Evolutionary conservation across 2,797 vertebrate genomes (phyloP).

Genomic region (Crenuchus spilurus): DNA sequence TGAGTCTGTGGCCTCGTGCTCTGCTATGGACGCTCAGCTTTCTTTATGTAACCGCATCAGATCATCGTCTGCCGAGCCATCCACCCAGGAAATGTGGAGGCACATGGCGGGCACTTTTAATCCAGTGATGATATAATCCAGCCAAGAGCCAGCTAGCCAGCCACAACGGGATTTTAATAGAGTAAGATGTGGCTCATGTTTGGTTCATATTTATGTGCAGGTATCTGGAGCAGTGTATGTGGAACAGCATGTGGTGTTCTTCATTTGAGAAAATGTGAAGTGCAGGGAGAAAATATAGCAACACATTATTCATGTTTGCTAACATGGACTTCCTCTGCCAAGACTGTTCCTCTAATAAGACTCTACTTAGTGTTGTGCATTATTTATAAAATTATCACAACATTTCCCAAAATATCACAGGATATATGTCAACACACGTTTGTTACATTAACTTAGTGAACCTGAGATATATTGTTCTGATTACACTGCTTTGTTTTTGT

Average conservation of each 20-base stretch:
- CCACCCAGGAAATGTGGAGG: conserved; percentile 7
- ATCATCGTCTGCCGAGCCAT: conserved; percentile 18
- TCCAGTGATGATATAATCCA: conserved; percentile 31
- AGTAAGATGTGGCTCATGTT: not conserved
- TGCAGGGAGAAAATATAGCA: too few relatives aligned
- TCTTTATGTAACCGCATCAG: conserved; percentile 34
- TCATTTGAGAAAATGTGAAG: too few relatives aligned
- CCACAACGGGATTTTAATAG: conserved; percentile 11
- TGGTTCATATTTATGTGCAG: not conserved
- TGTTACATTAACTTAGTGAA: too few relatives aligned
- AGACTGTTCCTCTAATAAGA: too few relatives aligned
- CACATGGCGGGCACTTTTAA: conserved; percentile 34
- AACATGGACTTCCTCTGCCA: too few relatives aligned
- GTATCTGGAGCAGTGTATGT: not conserved
- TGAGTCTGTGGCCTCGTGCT: conserved; percentile 22
- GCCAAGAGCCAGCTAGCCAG: not conserved
- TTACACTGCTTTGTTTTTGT: too few relatives aligned
- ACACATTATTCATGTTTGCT: too few relatives aligned
- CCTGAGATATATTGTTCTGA: too few relatives aligned
- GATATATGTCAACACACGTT: too few relatives aligned
- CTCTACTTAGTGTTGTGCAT: too few relatives aligned
- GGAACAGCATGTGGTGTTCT: not conserved
- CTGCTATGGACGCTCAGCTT: conserved; percentile 8
- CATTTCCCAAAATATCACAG: too few relatives aligned
- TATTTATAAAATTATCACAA: too few relatives aligned